Evolutionary conservation across 2,888 invertebrate genomes (phyloP).

Genomic region (Drosophila eohydei): DNA sequence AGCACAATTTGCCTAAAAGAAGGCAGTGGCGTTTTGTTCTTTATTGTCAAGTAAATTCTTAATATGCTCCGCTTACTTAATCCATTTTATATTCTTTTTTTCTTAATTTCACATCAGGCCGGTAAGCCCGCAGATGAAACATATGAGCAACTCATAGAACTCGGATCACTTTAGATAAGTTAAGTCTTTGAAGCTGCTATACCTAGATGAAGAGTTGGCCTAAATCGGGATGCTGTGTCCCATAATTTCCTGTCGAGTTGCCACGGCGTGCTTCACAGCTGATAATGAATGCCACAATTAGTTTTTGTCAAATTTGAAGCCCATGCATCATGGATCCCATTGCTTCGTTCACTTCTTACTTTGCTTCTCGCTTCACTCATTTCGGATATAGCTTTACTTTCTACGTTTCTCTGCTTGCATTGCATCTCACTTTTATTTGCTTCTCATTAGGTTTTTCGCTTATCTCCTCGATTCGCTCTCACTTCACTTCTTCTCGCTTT

Average conservation of each 20-base stretch:
- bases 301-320: background rate
- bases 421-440: background rate
- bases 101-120: background rate
- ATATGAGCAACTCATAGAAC: background rate
- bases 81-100: background rate
- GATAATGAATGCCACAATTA: background rate
- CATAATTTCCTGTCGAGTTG: background rate
- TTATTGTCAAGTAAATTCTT: constrained; percentile 22
- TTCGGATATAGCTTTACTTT: background rate
- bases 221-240: background rate
- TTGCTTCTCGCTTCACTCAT: background rate
- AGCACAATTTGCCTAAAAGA: constrained; percentile 47
- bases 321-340: no score
- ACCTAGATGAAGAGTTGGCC: background rate
- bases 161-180: constrained; percentile 2
- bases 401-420: background rate
- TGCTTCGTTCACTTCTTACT: background rate
- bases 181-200: background rate
- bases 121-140: background rate
- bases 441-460: background rate
- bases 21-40: constrained; percentile 18
- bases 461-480: background rate
- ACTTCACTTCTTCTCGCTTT: background rate
- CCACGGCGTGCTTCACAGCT: background rate
- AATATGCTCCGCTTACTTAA: constrained; percentile 15